Base-by-base conservation (phyloP, 2,888 invertebrate species). In the Epinotia nisella region DNA sequence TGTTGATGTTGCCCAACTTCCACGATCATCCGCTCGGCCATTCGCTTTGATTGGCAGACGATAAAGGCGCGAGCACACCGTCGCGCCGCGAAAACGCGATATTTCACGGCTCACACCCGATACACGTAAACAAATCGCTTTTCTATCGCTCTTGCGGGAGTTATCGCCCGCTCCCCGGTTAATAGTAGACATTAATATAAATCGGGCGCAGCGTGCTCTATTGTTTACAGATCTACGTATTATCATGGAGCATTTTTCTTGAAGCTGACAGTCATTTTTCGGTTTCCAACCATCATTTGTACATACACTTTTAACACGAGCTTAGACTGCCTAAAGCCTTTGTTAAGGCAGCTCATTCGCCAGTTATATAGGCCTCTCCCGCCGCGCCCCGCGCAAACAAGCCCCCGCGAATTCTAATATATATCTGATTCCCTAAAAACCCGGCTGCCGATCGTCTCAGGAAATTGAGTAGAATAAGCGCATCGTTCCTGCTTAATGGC, bases 151-250 rank as follows among this genome's bases (percentile, higher is more conserved):
- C 75, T 67, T 41, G 60, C 60, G 75, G 78, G 83, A 80, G 87
- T 87, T 85, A 87, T 86, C 82, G 86, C 81, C 81, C 85, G 85
- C 81, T 80, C 81, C 74, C 76, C 77, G 80, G 81, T 83, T 90
- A 90, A 90, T 90, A 87, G 89, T 82, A 70, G 79, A 81, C 86
- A 89, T 90, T 89, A 89, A 89, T 90, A 89, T 86, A 81, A 85
- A 82, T 81, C 83, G 82, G 80, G 77, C 78, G 78, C 77, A 53
- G 68, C 76, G 72, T 74, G 74, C 75, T 67, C 78, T 80, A 58
- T 68, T 68, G 45, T 75, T 70, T 65, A 35, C 64, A 49, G 59
- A 65, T 45, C 55, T 35, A 45, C 62, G 67, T 59, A 77, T 77
- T 74, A 79, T 78, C 71, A 67, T 29, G 51, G 45, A 78, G 41